A percentile compares a stretch with the other conserved stretches of the same genome.
phyloP scores from a whole-genome alignment of 2,113 vertebrate genomes.

The Corythoichthys haematopterus region DNA sequence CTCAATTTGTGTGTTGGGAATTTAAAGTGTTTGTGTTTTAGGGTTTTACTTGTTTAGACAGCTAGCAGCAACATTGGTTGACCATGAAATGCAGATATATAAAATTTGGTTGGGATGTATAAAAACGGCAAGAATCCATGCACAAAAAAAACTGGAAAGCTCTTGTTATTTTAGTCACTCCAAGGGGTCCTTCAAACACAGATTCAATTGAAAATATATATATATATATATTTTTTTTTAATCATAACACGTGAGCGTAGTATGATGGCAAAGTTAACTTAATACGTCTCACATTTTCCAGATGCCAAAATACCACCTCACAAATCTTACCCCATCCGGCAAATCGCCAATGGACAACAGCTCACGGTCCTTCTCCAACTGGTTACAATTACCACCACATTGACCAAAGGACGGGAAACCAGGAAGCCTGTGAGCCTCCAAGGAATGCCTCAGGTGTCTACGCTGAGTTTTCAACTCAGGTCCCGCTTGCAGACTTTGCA shows the following conservation, averaged over 20 bases:
- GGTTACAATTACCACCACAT: constrained; percentile 65
- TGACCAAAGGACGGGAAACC: constrained; percentile 65
- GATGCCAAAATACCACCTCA: constrained; percentile 30
- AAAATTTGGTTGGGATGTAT: neutral
- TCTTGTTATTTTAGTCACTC: neutral
- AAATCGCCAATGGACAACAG: constrained; percentile 37
- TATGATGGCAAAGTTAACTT: neutral
- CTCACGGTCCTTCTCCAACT: constrained; percentile 49
- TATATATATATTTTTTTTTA: neutral
- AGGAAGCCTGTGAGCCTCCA: constrained; percentile 12
- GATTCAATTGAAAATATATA: no score
- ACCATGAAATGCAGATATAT: neutral
- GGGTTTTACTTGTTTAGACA: neutral
- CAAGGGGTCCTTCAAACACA: neutral
- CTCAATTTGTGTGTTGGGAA: neutral
- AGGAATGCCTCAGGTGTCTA: constrained; percentile 42
- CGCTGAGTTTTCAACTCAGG: constrained; percentile 52
- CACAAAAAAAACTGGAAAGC: neutral
- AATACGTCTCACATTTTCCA: constrained; percentile 18
- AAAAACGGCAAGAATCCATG: neutral
- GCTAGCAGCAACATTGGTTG: neutral
- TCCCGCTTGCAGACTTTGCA: constrained; percentile 11
- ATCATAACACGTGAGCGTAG: no score
- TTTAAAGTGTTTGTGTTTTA: neutral
- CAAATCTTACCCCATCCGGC: constrained; percentile 16